Evolutionary conservation across 2,113 vertebrate species (phyloP).

Genomic region (Hippotragus niger): DNA sequence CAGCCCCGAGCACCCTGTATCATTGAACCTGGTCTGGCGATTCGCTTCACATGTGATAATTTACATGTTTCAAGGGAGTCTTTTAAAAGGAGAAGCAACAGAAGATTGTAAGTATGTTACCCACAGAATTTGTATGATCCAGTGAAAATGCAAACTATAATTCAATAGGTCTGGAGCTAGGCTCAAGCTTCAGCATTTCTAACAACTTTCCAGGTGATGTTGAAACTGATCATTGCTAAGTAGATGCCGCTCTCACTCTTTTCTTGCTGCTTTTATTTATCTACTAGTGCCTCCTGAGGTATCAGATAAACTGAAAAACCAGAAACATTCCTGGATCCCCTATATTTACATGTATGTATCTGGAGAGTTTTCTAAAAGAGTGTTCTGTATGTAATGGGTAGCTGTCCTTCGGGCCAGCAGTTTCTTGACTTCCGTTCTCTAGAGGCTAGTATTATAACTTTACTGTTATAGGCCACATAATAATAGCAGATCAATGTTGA

Average conservation of each 20-base stretch:
- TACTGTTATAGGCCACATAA: neutral
- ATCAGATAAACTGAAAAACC: neutral
- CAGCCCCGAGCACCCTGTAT: too few species aligned
- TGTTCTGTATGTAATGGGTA: neutral
- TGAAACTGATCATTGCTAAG: neutral
- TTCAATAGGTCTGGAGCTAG: neutral
- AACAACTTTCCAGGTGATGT: neutral
- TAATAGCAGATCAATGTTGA: neutral
- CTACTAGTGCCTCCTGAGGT: neutral
- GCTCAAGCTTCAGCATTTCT: neutral
- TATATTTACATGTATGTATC: neutral
- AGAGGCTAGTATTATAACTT: neutral
- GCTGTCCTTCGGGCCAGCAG: neutral
- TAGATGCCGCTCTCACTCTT: neutral
- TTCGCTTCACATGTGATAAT: too few species aligned
- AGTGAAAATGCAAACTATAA: neutral
- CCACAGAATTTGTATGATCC: neutral
- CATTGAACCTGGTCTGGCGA: too few species aligned
- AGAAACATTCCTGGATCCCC: neutral
- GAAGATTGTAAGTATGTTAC: neutral
- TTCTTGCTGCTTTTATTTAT: neutral
- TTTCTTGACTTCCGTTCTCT: neutral
- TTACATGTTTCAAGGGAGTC: neutral
- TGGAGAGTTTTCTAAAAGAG: neutral
- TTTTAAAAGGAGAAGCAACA: neutral